phyloP scores from a whole-genome alignment of 2,797 vertebrate species.

The Siniperca undulata region DNA sequence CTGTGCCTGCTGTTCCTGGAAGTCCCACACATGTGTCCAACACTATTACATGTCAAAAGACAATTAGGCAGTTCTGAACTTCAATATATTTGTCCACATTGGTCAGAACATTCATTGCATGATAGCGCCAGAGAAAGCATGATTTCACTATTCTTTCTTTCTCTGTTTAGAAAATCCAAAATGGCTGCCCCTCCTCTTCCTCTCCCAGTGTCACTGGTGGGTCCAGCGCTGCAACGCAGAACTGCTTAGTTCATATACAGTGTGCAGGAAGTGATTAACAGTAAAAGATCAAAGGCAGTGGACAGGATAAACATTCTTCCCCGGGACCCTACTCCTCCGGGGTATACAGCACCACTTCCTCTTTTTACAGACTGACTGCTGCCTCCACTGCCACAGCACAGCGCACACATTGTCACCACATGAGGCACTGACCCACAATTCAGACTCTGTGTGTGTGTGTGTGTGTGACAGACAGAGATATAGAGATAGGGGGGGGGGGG shows the following conservation, averaged over 20 bases:
- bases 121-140: slow-evolving; percentile 2
- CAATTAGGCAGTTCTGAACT: slow-evolving; percentile 37
- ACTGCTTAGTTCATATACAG: slow-evolving; percentile 86
- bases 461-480: slow-evolving; percentile 43
- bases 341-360: slow-evolving; percentile 87
- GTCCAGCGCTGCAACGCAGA: slow-evolving; percentile 20
- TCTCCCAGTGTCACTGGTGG: slow-evolving; percentile 47
- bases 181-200: slow-evolving; percentile 58
- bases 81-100: slow-evolving; percentile 36
- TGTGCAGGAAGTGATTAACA: slow-evolving; percentile 91
- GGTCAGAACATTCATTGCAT: slow-evolving; percentile 20
- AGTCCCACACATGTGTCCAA: slow-evolving; percentile 54
- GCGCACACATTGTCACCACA: slow-evolving; percentile 89
- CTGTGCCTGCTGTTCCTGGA: slow-evolving; percentile 65
- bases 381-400: slow-evolving; percentile 75
- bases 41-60: slow-evolving; percentile 48
- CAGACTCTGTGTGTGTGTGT: slow-evolving; percentile 48
- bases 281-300: slow-evolving; percentile 88
- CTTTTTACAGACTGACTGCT: slow-evolving; percentile 84
- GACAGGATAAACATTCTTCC: slow-evolving; percentile 90
- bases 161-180: slow-evolving; percentile 65
- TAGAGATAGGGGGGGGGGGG: slow-evolving; percentile 38
- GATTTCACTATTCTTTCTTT: slow-evolving; percentile 49
- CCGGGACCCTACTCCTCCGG: slow-evolving; percentile 83
- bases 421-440: slow-evolving; percentile 78